These are phyloP conservation scores for Loripinus fragilis DNA, from an alignment of 2,888 invertebrate genomes.

Conservation along the genomic window DNA sequence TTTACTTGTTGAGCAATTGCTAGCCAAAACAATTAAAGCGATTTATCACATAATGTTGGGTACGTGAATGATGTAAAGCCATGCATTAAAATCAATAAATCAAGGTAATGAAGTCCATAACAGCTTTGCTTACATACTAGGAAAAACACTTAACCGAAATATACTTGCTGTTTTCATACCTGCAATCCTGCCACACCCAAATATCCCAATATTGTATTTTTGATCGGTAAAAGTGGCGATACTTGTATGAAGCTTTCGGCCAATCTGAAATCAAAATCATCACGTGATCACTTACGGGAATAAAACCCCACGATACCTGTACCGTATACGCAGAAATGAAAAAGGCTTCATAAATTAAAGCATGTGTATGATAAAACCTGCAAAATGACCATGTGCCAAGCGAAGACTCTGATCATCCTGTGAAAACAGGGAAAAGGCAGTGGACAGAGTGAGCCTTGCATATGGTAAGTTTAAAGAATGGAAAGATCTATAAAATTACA, in stretches of 20 bases:
- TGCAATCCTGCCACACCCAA: constrained; percentile 58
- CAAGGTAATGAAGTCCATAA: too few relatives aligned
- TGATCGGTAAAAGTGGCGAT: background rate
- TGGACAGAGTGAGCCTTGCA: too few relatives aligned
- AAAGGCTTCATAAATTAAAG: background rate
- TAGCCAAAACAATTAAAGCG: too few relatives aligned
- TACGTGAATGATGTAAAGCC: too few relatives aligned
- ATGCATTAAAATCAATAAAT: too few relatives aligned
- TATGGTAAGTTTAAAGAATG: too few relatives aligned
- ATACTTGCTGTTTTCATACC: constrained; percentile 41
- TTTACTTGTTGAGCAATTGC: too few relatives aligned
- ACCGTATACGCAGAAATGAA: background rate
- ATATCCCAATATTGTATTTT: constrained; percentile 45
- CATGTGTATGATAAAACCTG: background rate
- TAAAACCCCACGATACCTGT: background rate
- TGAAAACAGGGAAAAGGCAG: too few relatives aligned
- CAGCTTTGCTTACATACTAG: too few relatives aligned
- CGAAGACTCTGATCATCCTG: background rate
- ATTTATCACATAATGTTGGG: too few relatives aligned
- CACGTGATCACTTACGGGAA: background rate
- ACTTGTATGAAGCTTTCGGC: background rate
- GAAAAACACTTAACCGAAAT: too few relatives aligned
- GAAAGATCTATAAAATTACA: too few relatives aligned
- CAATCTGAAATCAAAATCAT: background rate
- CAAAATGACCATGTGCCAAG: background rate